Base-by-base conservation (phyloP, 1,140 invertebrate species). In the Hylaeus volcanicus region DNA sequence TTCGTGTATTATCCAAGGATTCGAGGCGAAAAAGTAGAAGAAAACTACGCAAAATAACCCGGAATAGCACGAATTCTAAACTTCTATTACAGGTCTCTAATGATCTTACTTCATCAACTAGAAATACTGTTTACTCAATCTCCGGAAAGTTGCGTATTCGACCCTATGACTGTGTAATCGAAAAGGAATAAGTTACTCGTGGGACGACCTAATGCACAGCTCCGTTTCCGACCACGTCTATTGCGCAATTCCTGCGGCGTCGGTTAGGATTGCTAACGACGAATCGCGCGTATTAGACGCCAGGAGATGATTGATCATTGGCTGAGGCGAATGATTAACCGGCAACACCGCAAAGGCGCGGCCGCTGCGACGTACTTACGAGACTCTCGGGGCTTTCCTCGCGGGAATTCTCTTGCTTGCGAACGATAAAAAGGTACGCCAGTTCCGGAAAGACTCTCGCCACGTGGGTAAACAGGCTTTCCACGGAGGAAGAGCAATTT, bases 281-380 rank as follows among this genome's bases (percentile, higher is more conserved):
- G 74, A 81, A 77, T 77, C 60, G 43, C 45, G 63, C 15, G 64
- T 77, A 79, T 61, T 64, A 66, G 61, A 14, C n/a, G 64, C 60
- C 14, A 14, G 48, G 14, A 15, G 45, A 78, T 82, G 74, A 82
- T 82, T 78, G 74, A 82, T 82, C 80, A 51, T 68, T 68, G 37
- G 5, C 51, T 5, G 45, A 37, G 37, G 11, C 51, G 14, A 65
- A 65, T 68, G 75, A 82, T 77, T 73, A 61, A 66, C 53, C 76
- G 81, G 76, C 76, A 83, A 80, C 84, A 72, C 58, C 58, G 74
- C 48, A 41, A 78, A 74, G 51, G 63, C 69, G 65, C 48, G 79
- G 79, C 43, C 43, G 55, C 53, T 45, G 26, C 69, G 68, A 75
- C 61, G 66, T 76, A 69, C 74, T 61, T 41, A 56, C 64, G 37